A percentile compares a stretch with the other conserved stretches of the same genome.
Evolutionary conservation across 2,888 invertebrate genomes (phyloP).

Genomic region (Xestobium rufovillosum): DNA sequence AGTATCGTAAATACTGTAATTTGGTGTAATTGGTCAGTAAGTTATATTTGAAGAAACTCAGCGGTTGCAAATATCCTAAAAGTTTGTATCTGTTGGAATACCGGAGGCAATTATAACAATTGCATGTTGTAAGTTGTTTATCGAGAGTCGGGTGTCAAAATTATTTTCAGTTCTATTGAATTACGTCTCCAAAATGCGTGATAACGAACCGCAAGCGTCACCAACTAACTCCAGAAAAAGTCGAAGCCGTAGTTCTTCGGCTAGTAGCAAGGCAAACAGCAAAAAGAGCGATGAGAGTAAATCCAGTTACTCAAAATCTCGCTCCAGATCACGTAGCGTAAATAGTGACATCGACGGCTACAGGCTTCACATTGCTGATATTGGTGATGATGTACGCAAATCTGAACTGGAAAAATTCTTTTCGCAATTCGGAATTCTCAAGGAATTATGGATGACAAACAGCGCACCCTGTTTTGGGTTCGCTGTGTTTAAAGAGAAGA

Average conservation of each 20-base stretch:
- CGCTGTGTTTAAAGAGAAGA: constrained; percentile 49
- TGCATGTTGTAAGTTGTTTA: too few relatives aligned
- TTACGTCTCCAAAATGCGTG: constrained; percentile 33
- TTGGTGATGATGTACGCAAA: constrained; percentile 47
- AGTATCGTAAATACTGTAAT: too few relatives aligned
- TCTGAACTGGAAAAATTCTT: constrained; percentile 48
- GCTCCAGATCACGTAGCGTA: constrained; percentile 39
- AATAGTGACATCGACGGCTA: constrained; percentile 41
- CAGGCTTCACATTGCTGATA: constrained; percentile 48
- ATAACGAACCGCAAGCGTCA: constrained; percentile 31
- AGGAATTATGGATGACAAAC: constrained; percentile 52
- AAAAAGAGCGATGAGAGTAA: constrained; percentile 31
- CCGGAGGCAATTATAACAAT: too few relatives aligned
- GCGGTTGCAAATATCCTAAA: too few relatives aligned
- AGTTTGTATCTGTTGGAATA: too few relatives aligned
- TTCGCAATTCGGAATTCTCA: constrained; percentile 47
- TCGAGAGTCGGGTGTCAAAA: too few relatives aligned
- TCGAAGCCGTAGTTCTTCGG: constrained; percentile 35
- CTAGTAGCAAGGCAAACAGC: constrained; percentile 31
- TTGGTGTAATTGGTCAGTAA: too few relatives aligned
- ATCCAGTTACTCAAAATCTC: constrained; percentile 34
- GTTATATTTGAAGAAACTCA: too few relatives aligned
- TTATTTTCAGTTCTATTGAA: too few relatives aligned
- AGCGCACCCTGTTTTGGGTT: constrained; percentile 56
- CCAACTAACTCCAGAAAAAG: constrained; percentile 28